Evolutionary conservation across 1,140 invertebrate genomes (phyloP), one percentile per base, ranked within the genome.

Genomic region (Drosophila malerkotliana): DNA sequence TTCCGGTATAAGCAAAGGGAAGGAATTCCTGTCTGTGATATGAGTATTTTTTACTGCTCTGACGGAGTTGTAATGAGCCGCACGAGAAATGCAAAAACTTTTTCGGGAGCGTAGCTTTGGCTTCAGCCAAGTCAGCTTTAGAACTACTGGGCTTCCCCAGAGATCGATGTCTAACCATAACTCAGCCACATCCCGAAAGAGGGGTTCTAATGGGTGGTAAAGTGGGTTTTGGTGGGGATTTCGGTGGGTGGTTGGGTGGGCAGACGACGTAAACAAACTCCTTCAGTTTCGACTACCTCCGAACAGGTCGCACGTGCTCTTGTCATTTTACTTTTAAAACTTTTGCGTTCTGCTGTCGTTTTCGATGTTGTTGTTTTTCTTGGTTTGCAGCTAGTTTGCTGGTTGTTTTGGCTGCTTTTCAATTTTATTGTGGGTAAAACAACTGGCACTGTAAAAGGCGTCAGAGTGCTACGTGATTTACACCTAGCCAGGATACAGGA

Each of bases 321-420:
- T 85, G 82, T 85, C 82, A 88, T 85, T 85, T 85, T 85, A 85
- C 78, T 87, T 85, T 87, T 61, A 82, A 85, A 85, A 85, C 78
- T 85, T 85, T 87, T 85, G 78, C 82, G 81, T 71, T 87, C 61
- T 80, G 69, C 82, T 75, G 63, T 55, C 77, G 63, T 78, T 72
- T 60, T 57, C 52, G 21, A 64, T 73, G 58, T 63, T 79, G 52
- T 72, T 73, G 45, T 58, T 64, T 41, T 72, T 41, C 21, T 74
- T 59, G 57, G 15, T 26, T 62, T 47, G 41, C 41, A 44, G 41
- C 41, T 44, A 44, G 34, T 37, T 18, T 44, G 41, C 41, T 44
- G 44, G 59, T 69, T 71, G 71, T 85, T 81, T 81, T 78, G 82
- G 78, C 83, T 85, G 82, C 74, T 82, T 85, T 87, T 85, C 82